Base-by-base conservation (phyloP, 2,113 vertebrate species). In the Lagopus muta region DNA sequence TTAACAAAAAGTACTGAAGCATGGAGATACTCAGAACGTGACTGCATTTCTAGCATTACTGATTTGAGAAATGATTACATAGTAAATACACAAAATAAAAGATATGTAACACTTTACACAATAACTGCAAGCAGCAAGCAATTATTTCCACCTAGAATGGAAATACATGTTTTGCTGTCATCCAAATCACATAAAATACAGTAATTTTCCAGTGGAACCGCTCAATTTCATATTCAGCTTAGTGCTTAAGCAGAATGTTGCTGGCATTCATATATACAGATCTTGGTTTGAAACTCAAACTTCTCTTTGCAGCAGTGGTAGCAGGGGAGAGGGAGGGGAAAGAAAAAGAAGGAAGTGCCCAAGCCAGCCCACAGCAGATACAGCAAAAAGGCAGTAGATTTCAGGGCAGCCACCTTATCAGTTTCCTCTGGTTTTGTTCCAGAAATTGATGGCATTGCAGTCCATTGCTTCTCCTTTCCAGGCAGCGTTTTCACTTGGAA, bases 401-500 rank as follows among this genome's bases (percentile, higher is more conserved):
- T 97, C 94, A 92, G 95, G 96, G 97, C 97, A 97, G 95, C 97
- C 97, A 98, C 98, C 98, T 98, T 97, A 95, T 97, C 13, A 0
- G 77, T 90, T 82, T 97, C 96, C 90, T 95, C 96, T 85, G 95
- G 73, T 94, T 97, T 96, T 92, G 93, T 89, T 98, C 94, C 97
- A 89, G 86, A 61, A 93, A 93, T 97, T 96, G 70, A 17, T 27
- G 96, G 16, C 81, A 95, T 72, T 52, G 62, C 25, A 91, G 82
- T 93, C 97, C 90, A 96, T 67, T 92, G 92, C 75, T 96, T 97
- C 96, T 97, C 97, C 93, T 97, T 98, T 95, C 64, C 30, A 78
- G 95, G 92, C 58, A 97, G 88, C 11, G 87, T 54, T 95, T 97
- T 97, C 97, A 97, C 76, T 98, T 97, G 97, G 90, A 95, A 97